phyloP scores from a whole-genome alignment of 2,797 vertebrate genomes.

The Uromys caudimaculatus region DNA sequence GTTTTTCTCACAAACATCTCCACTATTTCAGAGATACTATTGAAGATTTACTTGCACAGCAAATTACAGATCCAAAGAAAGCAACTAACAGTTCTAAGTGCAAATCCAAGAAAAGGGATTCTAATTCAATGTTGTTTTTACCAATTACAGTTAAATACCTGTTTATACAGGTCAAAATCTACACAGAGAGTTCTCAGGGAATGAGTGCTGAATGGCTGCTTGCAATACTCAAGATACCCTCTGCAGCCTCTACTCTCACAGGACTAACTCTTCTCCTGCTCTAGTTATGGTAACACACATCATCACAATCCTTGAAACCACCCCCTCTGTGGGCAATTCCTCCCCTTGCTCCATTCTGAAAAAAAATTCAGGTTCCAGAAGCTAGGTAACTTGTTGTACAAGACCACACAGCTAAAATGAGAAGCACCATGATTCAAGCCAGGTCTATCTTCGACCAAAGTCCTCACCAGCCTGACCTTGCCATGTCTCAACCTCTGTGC shows the following conservation, averaged over 20 bases:
- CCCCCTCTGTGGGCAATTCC: neutral
- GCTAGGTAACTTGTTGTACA: neutral
- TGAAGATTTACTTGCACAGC: neutral
- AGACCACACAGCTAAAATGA: neutral
- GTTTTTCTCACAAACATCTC: neutral
- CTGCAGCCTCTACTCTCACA: neutral
- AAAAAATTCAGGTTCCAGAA: neutral
- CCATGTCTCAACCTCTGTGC: neutral
- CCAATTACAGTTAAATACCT: neutral
- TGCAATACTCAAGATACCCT: neutral
- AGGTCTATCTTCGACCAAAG: neutral
- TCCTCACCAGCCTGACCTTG: neutral
- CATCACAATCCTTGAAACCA: neutral
- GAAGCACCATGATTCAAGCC: neutral
- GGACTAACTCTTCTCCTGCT: neutral
- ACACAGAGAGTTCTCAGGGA: neutral
- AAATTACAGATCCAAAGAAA: constrained; percentile 46
- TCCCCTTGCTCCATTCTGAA: neutral
- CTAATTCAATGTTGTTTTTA: neutral
- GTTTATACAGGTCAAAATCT: neutral
- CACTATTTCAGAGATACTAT: neutral
- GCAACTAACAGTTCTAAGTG: neutral
- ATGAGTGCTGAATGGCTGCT: neutral
- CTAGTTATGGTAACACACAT: neutral
- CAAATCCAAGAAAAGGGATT: constrained; percentile 5